phyloP scores from a whole-genome alignment of 2,797 vertebrate genomes.

The Esox masquinongy region DNA sequence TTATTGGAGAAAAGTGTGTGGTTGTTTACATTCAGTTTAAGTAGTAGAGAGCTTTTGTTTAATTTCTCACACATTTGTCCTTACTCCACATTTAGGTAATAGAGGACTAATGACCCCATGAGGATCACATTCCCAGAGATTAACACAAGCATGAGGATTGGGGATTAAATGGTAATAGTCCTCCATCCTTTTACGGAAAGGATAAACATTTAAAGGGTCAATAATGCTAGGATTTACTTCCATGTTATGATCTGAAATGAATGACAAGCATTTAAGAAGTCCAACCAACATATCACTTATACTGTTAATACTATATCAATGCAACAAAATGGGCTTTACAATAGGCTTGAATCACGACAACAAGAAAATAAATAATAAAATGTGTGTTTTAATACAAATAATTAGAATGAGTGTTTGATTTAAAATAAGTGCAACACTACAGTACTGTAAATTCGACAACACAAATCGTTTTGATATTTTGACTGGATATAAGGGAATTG shows the following conservation, averaged over 20 bases:
- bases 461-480: slow-evolving; percentile 56
- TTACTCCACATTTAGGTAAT: too few relatives aligned
- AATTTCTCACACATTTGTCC: too few relatives aligned
- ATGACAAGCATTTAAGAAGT: neutral
- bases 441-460: slow-evolving; percentile 35
- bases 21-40: too few relatives aligned
- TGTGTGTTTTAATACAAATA: neutral
- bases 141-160: neutral
- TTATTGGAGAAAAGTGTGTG: too few relatives aligned
- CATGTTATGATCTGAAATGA: neutral
- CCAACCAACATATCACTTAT: neutral
- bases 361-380: neutral
- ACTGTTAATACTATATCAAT: neutral
- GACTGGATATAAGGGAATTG: slow-evolving; percentile 58
- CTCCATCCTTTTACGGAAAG: slow-evolving; percentile 1
- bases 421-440: too few relatives aligned
- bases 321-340: neutral
- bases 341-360: neutral
- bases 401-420: neutral
- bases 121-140: neutral
- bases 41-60: too few relatives aligned
- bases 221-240: neutral
- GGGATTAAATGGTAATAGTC: neutral
- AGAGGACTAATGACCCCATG: neutral
- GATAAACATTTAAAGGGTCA: slow-evolving; percentile 9